Percentiles rank a stretch among this genome's conserved stretches.
Conservation (phyloP, 2,113 vertebrate genomes). For the Coptodon bakossiorum region DNA sequence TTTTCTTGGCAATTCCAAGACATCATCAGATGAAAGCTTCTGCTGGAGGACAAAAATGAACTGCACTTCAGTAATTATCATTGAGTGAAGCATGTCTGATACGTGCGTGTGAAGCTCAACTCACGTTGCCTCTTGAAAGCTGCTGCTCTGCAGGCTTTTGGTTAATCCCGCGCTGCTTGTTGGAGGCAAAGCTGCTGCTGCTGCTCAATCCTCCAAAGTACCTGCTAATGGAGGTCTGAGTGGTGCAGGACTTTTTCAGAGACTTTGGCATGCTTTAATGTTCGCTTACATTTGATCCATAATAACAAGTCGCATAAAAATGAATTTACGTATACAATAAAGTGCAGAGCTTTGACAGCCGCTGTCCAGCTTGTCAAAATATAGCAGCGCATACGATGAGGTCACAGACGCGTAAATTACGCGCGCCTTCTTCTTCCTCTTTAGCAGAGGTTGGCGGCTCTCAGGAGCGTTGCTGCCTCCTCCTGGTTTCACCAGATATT, state of each 20-base stretch:
- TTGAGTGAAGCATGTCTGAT: background rate
- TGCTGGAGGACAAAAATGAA: constrained; percentile 21
- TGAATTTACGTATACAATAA: accelerated
- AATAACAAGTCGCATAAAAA: background rate
- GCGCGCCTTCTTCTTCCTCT: background rate
- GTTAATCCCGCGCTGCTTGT: background rate
- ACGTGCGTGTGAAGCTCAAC: background rate
- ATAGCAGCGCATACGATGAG: constrained; percentile 28
- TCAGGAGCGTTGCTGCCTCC: background rate
- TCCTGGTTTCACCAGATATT: background rate
- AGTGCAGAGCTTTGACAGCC: background rate
- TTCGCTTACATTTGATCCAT: background rate
- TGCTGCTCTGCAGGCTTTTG: background rate
- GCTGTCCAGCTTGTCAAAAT: constrained; percentile 10
- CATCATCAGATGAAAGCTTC: constrained; percentile 19
- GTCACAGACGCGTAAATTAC: constrained; percentile 29
- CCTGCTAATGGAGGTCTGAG: constrained; percentile 74
- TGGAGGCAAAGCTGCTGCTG: background rate
- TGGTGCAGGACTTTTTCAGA: constrained; percentile 42
- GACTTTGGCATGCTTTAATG: constrained; percentile 56
- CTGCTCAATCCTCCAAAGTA: constrained; percentile 64
- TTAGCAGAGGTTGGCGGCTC: background rate
- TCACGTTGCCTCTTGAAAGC: constrained; percentile 48
- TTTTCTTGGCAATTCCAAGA: constrained; percentile 35
- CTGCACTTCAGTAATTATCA: background rate